These are phyloP conservation scores for Andrena marginata DNA, from an alignment of 2,888 invertebrate species.

Conservation along the genomic window DNA sequence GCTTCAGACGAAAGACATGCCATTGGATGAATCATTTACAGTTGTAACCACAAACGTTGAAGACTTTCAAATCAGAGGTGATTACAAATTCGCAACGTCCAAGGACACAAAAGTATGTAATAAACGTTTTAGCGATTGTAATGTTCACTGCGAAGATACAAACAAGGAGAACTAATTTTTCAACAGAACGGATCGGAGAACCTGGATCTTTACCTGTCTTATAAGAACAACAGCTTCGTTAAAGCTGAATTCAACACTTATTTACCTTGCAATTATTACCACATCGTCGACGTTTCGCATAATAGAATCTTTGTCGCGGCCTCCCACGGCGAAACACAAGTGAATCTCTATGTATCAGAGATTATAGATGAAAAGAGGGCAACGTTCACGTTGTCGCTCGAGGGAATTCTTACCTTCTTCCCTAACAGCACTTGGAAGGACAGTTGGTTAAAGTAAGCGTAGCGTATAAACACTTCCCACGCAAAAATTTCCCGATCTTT, in stretches of 20 bases:
- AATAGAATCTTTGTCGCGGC: conserved; percentile 93
- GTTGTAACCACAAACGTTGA: conserved; percentile 89
- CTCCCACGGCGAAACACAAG: conserved; percentile 90
- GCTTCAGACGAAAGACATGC: background rate
- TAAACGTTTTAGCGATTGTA: background rate
- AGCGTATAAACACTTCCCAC: background rate
- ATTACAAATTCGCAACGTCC: conserved; percentile 94
- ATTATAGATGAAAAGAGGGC: conserved; percentile 87
- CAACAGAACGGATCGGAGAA: conserved; percentile 48
- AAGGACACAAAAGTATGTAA: conserved; percentile 81
- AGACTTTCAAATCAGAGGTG: conserved; percentile 93
- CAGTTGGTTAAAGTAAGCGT: conserved; percentile 93
- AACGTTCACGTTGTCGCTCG: conserved; percentile 92
- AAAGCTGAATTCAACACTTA: conserved; percentile 92
- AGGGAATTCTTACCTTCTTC: conserved; percentile 93
- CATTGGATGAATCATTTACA: conserved; percentile 11
- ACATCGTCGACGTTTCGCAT: conserved; percentile 93
- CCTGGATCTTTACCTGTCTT: conserved; percentile 87
- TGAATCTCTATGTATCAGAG: conserved; percentile 94
- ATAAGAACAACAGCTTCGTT: conserved; percentile 90
- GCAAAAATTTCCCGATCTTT: background rate
- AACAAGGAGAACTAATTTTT: background rate
- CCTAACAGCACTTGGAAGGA: conserved; percentile 93
- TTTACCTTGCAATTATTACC: conserved; percentile 89
- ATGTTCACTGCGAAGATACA: background rate